Evolutionary conservation across 2,888 invertebrate species (phyloP), one percentile per base, ranked within the genome.

Genomic region (Agriotes lineatus): DNA sequence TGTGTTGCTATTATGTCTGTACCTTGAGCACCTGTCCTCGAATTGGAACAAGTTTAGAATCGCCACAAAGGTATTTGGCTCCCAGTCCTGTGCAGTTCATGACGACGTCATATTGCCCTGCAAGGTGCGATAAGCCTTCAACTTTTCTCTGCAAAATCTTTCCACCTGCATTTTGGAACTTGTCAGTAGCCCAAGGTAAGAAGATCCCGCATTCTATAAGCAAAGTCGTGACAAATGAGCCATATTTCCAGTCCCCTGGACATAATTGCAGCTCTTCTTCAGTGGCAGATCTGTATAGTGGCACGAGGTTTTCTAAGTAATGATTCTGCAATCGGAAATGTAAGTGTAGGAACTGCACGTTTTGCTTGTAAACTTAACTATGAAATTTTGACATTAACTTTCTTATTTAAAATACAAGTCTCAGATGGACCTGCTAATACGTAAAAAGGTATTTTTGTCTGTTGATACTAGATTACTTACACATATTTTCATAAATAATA

Each of bases 21-120:
- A 90, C 92, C 86, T 92, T 94, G 48, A 91, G 84, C 4, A 96
- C 88, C 86, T 96, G 96, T 1, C 96, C 96, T 66, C 96, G 87
- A 20, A 96, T 88, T 0, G 96, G 93, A 22, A 93, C 90, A 68
- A 96, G 80, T 76, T 90, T 89, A 71, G 87, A 82, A 81, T 97
- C 96, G 25, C 89, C 85, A 77, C 94, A 94, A 44, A 97, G 84
- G 75, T 86, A 85, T 82, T 90, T 90, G 0, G 96, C 91, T n/a
- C 93, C 95, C 56, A 96, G 84, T 5, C 96, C 96, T 0, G 93
- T 88, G 80, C 97, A 97, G 81, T 97, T 97, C 60, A 96, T 87
- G 35, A 96, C 86, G 10, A 94, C 85, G 82, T 96, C 92, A 77
- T 88, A 92, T 45, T 87, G 82, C 5, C 82, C 80, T 3, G 85